Base-by-base conservation (phyloP, 2,888 invertebrate species). In the Athrips mouffetella region DNA sequence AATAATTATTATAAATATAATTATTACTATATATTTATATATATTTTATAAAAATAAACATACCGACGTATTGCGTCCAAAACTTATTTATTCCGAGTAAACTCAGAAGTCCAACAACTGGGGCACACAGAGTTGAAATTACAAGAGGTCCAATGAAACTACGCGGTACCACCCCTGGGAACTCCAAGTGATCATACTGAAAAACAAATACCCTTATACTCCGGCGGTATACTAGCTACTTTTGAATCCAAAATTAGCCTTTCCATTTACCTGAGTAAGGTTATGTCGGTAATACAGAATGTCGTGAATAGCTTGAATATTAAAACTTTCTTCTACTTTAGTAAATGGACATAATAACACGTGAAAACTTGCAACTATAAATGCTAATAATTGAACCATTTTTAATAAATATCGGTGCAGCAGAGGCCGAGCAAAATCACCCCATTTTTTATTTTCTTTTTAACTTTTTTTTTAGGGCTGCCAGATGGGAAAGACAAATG, bases 291-390 rank as follows among this genome's bases (percentile, higher is more conserved):
- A 93, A 83, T 96, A 98, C 41, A 99, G 89, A 68, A 99, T 91
- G 86, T 99, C 99, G 86, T 99, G 99, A 79, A 95, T 94, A 16
- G 99, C 99, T 89, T 99, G 99, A 50, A 98, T 89, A 88, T 98
- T 99, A 80, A 99, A 99, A 84, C 98, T 99, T 89, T 99, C 99
- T 86, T 99, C 99, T 45, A 99, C 99, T 93, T 99, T 99, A 3
- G 98, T 98, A 76, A 94, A 98, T 46, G 99, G 99, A 71, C 98
- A 97, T 64, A 95, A 90, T 55, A 96, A 77, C 50, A 98, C 86
- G 79, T 97, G 96, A 62, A 94, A 91, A 62, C 92, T 91, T 52
- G 95, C 94, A 63, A 94, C 90, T 60, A 94, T 82, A 74, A 94
- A 91, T 65, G n/a, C n/a, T n/a, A 95, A 82, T 76, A 95, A 85